Evolutionary conservation across 2,888 invertebrate genomes (phyloP), one percentile per base, ranked within the genome.

Genomic region (Arctia plantaginis): DNA sequence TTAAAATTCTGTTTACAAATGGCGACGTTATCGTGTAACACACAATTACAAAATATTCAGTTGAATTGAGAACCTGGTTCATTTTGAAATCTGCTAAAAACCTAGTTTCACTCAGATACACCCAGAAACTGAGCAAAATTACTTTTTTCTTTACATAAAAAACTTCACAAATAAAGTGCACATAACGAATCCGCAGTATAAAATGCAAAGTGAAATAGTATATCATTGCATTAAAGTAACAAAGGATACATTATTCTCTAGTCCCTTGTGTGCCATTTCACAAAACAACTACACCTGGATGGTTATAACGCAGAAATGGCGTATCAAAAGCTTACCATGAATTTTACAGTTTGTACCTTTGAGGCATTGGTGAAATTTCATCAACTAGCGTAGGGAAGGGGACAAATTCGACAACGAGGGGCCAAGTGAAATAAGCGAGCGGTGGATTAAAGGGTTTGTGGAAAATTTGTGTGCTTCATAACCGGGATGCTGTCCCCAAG

Each of bases 361-460:
- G 85, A 92, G 90, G 90, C 90, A 90, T 90, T 84, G 85, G 87
- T 90, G 79, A 93, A 94, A 94, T 95, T 94, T 94, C 92, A 94
- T 94, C 92, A 93, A 90, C 90, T 87, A 81, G 86, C 86, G 85
- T 78, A 84, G 85, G 86, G 87, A 88, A 82, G 80, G 82, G 89
- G 90, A 90, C 88, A 88, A 90, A 91, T 92, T 86, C 89, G 87
- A 84, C 89, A 91, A 92, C 90, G 92, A 93, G 94, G 95, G 95
- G 92, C 89, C 94, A 94, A 95, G 95, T 94, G 95, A 95, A 94
- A 95, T 94, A 94, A 94, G 92, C 92, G 92, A 90, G 92, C 92
- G 88, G 88, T 81, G 91, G 94, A 94, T 94, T 95, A 95, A 95
- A 95, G 95, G 95, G 95, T 95, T 95, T 93, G 92, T 76, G 91